Evolutionary conservation across 2,113 vertebrate genomes (phyloP), one percentile per base, ranked within the genome.

Genomic region (Tragelaphus strepsiceros): DNA sequence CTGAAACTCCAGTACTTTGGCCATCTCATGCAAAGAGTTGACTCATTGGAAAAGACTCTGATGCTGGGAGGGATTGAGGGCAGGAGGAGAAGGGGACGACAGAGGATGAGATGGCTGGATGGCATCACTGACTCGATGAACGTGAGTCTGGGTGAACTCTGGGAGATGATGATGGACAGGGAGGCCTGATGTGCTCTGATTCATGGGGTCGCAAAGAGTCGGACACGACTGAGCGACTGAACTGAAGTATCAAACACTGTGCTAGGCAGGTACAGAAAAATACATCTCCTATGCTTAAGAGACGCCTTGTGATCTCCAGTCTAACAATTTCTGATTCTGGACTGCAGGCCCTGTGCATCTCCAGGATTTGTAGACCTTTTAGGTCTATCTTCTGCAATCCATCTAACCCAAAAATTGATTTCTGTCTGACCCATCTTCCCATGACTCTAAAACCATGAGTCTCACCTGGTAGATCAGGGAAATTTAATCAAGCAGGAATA

Each of bases 101-200:
- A 28, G 28, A 62, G 28, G 59, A 62, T 62, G 59, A 62, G 59
- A 15, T 62, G 28, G 28, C 59, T 30, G 13, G 28, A 30, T 13
- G 28, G 59, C 59, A 30, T 62, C 59, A 62, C 13, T 0, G 59
- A 62, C 59, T 30, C 6, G 1, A 15, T 14, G 28, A 28, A 62
- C 59, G 0, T 30, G 59, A 30, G 28, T 30, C 6, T 30, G 28
- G 15, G 28, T 62, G 59, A 62, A 62, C 59, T 62, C 59, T 6
- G 1, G 59, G 59, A 62, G 59, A 3, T 62, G 59, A 6, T 62
- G 13, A 62, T 62, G 12, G 28, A 30, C 28, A 30, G 28, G 61
- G 61, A 62, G 61, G 61, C 13, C 61, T 32, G 61, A 6, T 0
- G 0, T 62, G 61, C 61, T 62, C 6, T 0, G 0, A 3, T 32